phyloP scores from a whole-genome alignment of 2,113 vertebrate species.

The Phoenicopterus ruber region DNA sequence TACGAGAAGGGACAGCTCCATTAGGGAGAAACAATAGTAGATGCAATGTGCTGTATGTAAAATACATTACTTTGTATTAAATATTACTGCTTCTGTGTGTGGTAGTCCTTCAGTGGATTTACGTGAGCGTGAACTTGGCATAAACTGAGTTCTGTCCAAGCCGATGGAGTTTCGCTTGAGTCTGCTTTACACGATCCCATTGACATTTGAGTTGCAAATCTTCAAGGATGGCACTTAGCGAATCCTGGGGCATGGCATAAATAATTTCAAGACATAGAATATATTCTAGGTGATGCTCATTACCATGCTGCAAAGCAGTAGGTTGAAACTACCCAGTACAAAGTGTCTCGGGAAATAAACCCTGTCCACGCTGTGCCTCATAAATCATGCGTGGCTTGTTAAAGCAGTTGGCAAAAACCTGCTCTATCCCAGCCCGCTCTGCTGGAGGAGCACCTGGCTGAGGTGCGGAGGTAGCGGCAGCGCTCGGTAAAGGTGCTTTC shows the following conservation, averaged over 20 bases:
- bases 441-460: not conserved
- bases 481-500: not conserved
- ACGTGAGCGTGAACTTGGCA: not conserved
- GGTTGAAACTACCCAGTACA: not conserved
- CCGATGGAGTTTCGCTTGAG: rapidly evolving
- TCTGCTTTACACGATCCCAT: rapidly evolving
- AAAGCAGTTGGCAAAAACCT: not conserved
- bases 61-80: not conserved
- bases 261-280: not conserved
- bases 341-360: not conserved
- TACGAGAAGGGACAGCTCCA: not conserved
- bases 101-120: not conserved
- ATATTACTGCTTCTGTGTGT: not conserved
- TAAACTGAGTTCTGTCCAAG: not conserved
- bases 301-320: not conserved
- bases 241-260: not conserved
- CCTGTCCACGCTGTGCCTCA: not conserved
- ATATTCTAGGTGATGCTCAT: not conserved
- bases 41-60: not conserved
- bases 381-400: not conserved
- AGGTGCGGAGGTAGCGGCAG: not conserved
- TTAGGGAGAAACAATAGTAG: not conserved
- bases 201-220: not conserved
- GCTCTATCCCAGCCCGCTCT: rapidly evolving
- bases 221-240: not conserved